These are phyloP conservation scores for Diaperis boleti DNA, from an alignment of 2,888 invertebrate species.

Conservation along the genomic window DNA sequence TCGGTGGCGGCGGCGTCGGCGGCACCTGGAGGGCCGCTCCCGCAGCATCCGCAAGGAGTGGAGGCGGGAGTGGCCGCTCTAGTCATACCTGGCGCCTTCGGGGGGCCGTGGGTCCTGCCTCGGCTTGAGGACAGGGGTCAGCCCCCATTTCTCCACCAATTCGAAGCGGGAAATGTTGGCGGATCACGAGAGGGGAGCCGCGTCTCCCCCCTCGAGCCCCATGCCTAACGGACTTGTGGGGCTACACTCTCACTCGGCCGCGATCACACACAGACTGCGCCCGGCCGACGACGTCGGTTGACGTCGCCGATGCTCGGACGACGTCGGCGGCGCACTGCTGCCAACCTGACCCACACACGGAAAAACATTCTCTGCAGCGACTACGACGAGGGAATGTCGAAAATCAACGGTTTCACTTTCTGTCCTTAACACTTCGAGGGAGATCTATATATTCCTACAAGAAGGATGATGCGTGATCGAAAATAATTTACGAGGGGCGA, in stretches of 20 bases:
- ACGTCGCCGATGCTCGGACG: conserved; percentile 58
- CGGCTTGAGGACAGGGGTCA: conserved; percentile 97
- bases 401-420: background rate
- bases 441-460: too few species aligned
- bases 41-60: conserved; percentile 55
- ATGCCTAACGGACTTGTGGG: conserved; percentile 69
- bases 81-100: conserved; percentile 79
- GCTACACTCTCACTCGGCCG: conserved; percentile 65
- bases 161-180: conserved; percentile 98
- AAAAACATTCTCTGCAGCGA: conserved; percentile 16
- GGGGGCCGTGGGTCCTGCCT: conserved; percentile 92
- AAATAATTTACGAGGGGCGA: too few species aligned
- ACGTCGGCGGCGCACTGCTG: conserved; percentile 62
- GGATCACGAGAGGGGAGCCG: conserved; percentile 75
- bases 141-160: conserved; percentile 98
- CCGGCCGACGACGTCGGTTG: conserved; percentile 60
- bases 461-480: too few species aligned
- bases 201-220: conserved; percentile 73
- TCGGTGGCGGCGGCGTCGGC: conserved; percentile 25
- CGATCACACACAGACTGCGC: conserved; percentile 66
- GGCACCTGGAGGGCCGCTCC: conserved; percentile 33
- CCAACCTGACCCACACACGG: conserved; percentile 52
- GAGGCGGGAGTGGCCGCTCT: conserved; percentile 54
- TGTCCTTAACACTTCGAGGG: background rate
- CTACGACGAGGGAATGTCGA: background rate